A percentile compares a stretch with the other conserved stretches of the same genome.
Evolutionary conservation across 2,888 invertebrate species (phyloP).

Genomic region (Mechanitis messenoides): DNA sequence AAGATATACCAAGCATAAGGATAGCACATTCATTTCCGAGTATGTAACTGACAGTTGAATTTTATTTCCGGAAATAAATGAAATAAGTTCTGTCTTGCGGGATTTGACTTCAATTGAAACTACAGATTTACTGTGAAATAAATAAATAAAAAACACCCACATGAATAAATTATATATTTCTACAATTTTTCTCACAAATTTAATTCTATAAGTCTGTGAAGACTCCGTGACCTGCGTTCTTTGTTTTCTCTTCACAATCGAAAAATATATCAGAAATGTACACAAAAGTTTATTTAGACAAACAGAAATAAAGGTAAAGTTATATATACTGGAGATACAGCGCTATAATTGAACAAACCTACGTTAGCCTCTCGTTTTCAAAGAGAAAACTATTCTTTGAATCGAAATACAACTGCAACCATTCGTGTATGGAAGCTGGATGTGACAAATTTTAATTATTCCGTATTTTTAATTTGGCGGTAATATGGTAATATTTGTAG

Average conservation of each 20-base stretch:
- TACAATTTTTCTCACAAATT: too few relatives aligned
- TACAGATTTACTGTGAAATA: too few relatives aligned
- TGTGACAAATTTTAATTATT: not conserved
- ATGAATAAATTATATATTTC: too few relatives aligned
- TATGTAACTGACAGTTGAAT: slow-evolving; percentile 15
- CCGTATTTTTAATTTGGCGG: too few relatives aligned
- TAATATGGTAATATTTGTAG: too few relatives aligned
- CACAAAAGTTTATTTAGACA: not conserved
- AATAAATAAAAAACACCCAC: too few relatives aligned
- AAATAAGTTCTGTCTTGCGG: not conserved
- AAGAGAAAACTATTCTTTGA: slow-evolving; percentile 30
- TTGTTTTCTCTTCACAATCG: too few relatives aligned
- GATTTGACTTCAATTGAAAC: not conserved
- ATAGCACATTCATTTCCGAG: slow-evolving; percentile 5
- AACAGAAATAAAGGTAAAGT: slow-evolving; percentile 5
- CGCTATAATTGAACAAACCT: slow-evolving; percentile 13
- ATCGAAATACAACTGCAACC: slow-evolving; percentile 20
- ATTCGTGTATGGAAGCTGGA: slow-evolving; percentile 14
- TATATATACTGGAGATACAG: slow-evolving; percentile 19
- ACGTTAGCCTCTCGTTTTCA: slow-evolving; percentile 22
- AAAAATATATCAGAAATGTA: not conserved
- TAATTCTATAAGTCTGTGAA: too few relatives aligned
- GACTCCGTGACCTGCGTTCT: too few relatives aligned
- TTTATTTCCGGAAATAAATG: slow-evolving; percentile 17
- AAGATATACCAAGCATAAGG: not conserved